phyloP scores from a whole-genome alignment of 1,140 invertebrate species.

The Drosophila kikkawai region DNA sequence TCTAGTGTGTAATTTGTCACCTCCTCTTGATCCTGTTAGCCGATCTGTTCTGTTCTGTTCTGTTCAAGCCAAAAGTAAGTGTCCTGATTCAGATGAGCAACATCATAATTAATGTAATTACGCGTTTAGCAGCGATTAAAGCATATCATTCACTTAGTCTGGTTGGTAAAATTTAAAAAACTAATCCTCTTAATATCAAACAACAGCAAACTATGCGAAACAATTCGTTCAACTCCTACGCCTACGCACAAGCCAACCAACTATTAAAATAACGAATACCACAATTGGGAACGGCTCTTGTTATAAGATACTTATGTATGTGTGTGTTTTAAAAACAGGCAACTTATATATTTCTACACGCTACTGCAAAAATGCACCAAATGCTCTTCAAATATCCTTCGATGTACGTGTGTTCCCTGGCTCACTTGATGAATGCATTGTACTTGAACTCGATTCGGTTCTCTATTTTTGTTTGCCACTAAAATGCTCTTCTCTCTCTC shows the following conservation, averaged over 20 bases:
- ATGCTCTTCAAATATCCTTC: slow-evolving; percentile 63
- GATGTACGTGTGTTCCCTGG: slow-evolving; percentile 59
- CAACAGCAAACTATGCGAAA: slow-evolving; percentile 69
- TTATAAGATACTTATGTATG: slow-evolving; percentile 42
- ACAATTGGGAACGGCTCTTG: slow-evolving; percentile 42
- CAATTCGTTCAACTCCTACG: slow-evolving; percentile 51
- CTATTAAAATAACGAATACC: slow-evolving; percentile 45
- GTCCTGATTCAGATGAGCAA: slow-evolving; percentile 22
- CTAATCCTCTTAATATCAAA: slow-evolving; percentile 76
- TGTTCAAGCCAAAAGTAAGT: slow-evolving; percentile 18
- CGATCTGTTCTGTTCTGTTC: slow-evolving; percentile 36
- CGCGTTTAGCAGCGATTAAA: slow-evolving; percentile 50
- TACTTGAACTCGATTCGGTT: slow-evolving; percentile 48
- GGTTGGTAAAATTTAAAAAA: slow-evolving; percentile 54
- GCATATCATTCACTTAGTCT: slow-evolving; percentile 46
- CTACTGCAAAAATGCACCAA: slow-evolving; percentile 49
- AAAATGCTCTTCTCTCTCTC: slow-evolving; percentile 46
- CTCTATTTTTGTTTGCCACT: slow-evolving; percentile 30
- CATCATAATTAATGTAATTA: slow-evolving; percentile 37
- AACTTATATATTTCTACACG: slow-evolving; percentile 68
- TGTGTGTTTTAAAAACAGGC: slow-evolving; percentile 72
- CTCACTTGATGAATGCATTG: slow-evolving; percentile 58
- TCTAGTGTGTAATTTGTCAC: slow-evolving; percentile 56
- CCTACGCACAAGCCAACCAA: slow-evolving; percentile 58
- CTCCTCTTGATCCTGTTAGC: slow-evolving; percentile 22